Conservation (phyloP, 2,888 invertebrate species). For the Pelosia muscerda region DNA sequence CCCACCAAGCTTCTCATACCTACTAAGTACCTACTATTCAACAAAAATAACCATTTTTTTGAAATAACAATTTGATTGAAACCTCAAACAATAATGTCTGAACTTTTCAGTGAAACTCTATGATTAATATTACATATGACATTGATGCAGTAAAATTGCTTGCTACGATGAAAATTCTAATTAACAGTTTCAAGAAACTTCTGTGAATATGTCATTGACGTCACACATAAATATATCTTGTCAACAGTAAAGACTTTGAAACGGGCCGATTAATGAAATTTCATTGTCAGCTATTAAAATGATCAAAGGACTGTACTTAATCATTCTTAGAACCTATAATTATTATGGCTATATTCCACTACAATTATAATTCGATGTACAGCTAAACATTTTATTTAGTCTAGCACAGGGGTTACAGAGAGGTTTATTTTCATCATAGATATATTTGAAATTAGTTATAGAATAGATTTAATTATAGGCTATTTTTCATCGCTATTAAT, state of each 20-base stretch:
- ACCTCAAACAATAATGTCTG: background rate
- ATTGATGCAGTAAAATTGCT: background rate
- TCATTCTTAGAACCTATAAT: conserved; percentile 34
- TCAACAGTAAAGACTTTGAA: conserved; percentile 28
- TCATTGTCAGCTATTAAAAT: conserved; percentile 39
- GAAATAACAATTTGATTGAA: no score
- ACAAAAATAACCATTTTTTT: no score
- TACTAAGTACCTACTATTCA: no score
- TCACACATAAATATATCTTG: conserved; percentile 18
- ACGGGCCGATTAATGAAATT: conserved; percentile 33
- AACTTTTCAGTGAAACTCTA: background rate
- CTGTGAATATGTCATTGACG: conserved; percentile 23
- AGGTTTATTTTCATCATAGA: conserved; percentile 13
- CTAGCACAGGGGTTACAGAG: conserved; percentile 25
- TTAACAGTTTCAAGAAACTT: conserved; percentile 6
- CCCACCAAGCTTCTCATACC: no score
- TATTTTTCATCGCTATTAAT: background rate
- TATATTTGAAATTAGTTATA: background rate
- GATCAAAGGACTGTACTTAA: conserved; percentile 47
- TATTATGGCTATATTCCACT: conserved; percentile 35
- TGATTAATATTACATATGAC: background rate
- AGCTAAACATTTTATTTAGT: conserved; percentile 35
- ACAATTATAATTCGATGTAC: conserved; percentile 41
- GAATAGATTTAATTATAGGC: background rate
- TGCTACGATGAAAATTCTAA: conserved; percentile 5